These are phyloP conservation scores for Pseudopleuronectes americanus DNA, from an alignment of 2,797 vertebrate species.

Conservation along the genomic window DNA sequence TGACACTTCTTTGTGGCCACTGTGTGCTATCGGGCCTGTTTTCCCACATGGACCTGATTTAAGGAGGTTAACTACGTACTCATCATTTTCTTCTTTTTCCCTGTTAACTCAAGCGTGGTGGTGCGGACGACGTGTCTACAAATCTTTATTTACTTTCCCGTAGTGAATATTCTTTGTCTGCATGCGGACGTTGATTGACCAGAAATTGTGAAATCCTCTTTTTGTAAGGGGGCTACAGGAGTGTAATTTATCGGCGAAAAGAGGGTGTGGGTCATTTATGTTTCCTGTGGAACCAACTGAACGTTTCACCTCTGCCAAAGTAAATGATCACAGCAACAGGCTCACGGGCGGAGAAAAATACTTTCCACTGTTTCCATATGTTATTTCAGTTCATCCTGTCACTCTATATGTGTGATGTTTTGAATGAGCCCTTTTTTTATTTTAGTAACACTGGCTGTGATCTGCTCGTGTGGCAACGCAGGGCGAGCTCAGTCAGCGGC, in stretches of 20 bases:
- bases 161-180: constrained; percentile 21
- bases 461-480: constrained; percentile 37
- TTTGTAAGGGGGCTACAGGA: constrained; percentile 22
- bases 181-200: constrained; percentile 35
- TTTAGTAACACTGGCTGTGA: constrained; percentile 9
- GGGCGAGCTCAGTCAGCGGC: constrained; percentile 29
- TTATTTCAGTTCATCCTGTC: constrained; percentile 63
- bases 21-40: constrained; percentile 4
- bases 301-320: constrained; percentile 63
- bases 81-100: constrained; percentile 44
- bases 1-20: constrained; percentile 38
- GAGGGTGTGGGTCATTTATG: constrained; percentile 61
- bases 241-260: constrained; percentile 51
- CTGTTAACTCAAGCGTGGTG: constrained; percentile 3
- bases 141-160: constrained; percentile 12
- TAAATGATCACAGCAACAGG: constrained; percentile 62
- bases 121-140: background rate
- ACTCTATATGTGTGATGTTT: constrained; percentile 37
- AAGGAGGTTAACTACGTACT: constrained; percentile 46
- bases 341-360: constrained; percentile 46
- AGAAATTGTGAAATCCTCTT: constrained; percentile 33
- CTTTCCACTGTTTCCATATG: constrained; percentile 63
- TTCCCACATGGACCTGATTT: constrained; percentile 62
- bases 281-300: constrained; percentile 69
- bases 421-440: constrained; percentile 14